Percentiles rank a stretch among this genome's conserved stretches.
These are phyloP conservation scores for Rhinichthys osculus DNA, from an alignment of 2,797 vertebrate species.

Conservation along the genomic window DNA sequence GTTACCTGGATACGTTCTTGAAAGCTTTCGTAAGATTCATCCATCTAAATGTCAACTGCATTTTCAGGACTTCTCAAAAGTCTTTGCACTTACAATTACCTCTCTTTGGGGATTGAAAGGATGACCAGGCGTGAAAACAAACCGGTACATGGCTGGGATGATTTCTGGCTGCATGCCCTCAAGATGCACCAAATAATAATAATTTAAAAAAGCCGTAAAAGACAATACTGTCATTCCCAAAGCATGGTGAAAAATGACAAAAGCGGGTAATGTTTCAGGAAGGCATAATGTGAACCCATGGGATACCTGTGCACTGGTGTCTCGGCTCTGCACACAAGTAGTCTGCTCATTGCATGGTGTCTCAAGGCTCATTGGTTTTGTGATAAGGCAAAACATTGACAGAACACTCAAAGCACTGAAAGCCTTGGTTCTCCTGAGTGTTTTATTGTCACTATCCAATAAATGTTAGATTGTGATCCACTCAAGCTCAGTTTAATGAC, in stretches of 20 bases:
- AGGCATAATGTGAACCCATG: conserved; percentile 18
- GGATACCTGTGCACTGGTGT: conserved; percentile 5
- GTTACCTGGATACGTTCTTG: not conserved
- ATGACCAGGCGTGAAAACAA: not conserved
- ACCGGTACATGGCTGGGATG: not conserved
- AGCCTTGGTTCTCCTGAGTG: conserved; percentile 40
- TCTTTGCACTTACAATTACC: conserved; percentile 6
- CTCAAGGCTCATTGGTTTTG: conserved; percentile 51
- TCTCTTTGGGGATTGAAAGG: conserved; percentile 1
- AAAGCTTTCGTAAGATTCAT: not conserved
- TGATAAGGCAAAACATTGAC: conserved; percentile 43
- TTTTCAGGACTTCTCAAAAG: not conserved
- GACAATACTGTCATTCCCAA: conserved; percentile 1
- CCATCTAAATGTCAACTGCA: conserved; percentile 2
- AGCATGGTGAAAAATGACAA: conserved; percentile 6
- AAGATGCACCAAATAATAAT: not conserved
- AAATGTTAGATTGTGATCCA: conserved; percentile 37
- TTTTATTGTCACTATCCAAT: conserved; percentile 47
- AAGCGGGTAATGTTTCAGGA: not conserved
- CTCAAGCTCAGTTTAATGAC: conserved; percentile 44
- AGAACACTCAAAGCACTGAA: conserved; percentile 39
- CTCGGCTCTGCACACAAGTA: conserved; percentile 22
- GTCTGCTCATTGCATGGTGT: conserved; percentile 46
- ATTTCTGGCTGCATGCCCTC: not conserved
- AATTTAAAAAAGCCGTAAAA: not conserved